Percentiles rank a stretch among this genome's conserved stretches.
phyloP scores from a whole-genome alignment of 2,113 vertebrate species.

The Carassius gibelio region DNA sequence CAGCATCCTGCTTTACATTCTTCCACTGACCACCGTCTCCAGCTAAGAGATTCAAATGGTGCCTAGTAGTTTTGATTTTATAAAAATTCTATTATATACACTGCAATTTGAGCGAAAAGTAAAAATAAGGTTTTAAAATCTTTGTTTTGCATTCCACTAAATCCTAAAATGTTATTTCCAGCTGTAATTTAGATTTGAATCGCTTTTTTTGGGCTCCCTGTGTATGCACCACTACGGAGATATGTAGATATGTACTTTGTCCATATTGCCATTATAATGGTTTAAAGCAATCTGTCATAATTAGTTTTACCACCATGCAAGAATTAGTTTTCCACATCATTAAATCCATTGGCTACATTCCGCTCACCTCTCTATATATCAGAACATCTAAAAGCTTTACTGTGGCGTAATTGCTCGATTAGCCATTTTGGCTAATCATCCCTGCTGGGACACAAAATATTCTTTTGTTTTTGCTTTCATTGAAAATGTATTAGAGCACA shows the following conservation, averaged over 20 bases:
- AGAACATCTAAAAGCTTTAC: conserved; percentile 57
- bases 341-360: conserved; percentile 62
- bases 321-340: conserved; percentile 72
- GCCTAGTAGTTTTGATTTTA: not conserved
- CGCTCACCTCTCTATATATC: conserved; percentile 54
- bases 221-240: not conserved
- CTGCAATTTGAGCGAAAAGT: not conserved
- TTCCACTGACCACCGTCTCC: conserved; percentile 37
- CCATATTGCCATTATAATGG: conserved; percentile 59
- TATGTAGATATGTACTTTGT: conserved; percentile 26
- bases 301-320: conserved; percentile 63
- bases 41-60: not conserved
- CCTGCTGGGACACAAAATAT: conserved; percentile 37
- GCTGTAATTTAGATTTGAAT: not conserved
- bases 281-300: conserved; percentile 68
- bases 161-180: not conserved
- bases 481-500: conserved; percentile 35
- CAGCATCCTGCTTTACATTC: conserved; percentile 8
- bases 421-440: conserved; percentile 62
- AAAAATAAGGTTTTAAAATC: not conserved
- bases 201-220: not conserved
- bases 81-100: not conserved
- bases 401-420: conserved; percentile 68
- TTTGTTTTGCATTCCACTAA: not conserved
- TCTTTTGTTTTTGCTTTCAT: conserved; percentile 26